phyloP scores from a whole-genome alignment of 2,113 vertebrate species.

The Rana temporaria region DNA sequence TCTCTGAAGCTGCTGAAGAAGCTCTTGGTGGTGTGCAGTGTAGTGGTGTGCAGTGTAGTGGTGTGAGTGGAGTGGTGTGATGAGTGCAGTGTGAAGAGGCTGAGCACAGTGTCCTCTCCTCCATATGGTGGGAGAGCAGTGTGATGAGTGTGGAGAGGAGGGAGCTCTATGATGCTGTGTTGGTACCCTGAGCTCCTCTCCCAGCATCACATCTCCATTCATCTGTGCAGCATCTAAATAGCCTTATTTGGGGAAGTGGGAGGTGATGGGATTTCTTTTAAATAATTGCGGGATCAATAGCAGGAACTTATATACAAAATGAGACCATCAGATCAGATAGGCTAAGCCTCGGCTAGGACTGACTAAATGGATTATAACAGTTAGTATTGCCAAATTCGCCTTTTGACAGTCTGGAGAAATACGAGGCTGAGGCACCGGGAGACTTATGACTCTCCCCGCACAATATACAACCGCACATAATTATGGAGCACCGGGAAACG shows the following conservation, averaged over 20 bases:
- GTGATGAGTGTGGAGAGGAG: constrained; percentile 61
- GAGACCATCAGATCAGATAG: constrained; percentile 58
- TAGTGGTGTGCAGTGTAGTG: too few relatives aligned
- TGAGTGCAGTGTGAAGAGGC: background rate
- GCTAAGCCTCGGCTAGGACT: constrained; percentile 38
- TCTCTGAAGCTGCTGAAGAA: background rate
- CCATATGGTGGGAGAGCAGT: constrained; percentile 55
- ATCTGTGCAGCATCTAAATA: constrained; percentile 81
- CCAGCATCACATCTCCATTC: constrained; percentile 69
- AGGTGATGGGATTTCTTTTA: constrained; percentile 73
- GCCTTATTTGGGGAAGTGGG: constrained; percentile 77
- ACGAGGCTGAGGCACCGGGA: background rate
- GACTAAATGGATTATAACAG: constrained; percentile 43
- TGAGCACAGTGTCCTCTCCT: constrained; percentile 8
- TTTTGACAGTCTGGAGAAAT: constrained; percentile 9
- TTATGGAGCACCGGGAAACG: background rate
- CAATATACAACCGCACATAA: background rate
- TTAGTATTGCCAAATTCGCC: background rate
- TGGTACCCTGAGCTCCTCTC: constrained; percentile 69
- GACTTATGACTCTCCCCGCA: background rate
- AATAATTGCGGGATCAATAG: constrained; percentile 73
- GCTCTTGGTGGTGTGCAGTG: background rate
- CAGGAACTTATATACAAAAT: constrained; percentile 62
- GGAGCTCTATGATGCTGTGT: constrained; percentile 62
- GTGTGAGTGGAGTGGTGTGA: background rate